phyloP scores from a whole-genome alignment of 2,113 vertebrate species.

The Lichenostomus cassidix region DNA sequence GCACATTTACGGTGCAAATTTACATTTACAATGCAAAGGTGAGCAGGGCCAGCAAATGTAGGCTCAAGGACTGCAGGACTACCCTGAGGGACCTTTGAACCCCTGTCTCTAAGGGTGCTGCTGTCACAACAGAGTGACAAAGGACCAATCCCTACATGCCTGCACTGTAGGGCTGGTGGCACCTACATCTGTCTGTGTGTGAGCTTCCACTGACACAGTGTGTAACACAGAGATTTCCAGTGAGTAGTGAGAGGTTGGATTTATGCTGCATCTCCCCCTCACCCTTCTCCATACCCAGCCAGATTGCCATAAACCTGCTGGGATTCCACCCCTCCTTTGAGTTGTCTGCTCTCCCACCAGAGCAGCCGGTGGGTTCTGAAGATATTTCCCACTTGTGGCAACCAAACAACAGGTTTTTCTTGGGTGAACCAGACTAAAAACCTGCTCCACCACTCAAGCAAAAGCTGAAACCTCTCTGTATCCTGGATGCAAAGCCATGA shows the following conservation, averaged over 20 bases:
- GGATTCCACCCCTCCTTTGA: neutral
- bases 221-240: neutral
- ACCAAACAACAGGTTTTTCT: neutral
- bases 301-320: fast-evolving
- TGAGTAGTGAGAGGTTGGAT: neutral
- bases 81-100: neutral
- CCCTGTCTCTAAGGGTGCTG: neutral
- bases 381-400: fast-evolving
- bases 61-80: neutral
- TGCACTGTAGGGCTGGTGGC: fast-evolving
- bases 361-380: neutral
- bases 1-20: fast-evolving
- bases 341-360: neutral
- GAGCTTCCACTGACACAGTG: neutral
- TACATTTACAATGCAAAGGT: fast-evolving
- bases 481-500: fast-evolving
- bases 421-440: neutral
- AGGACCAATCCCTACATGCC: neutral
- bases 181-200: fast-evolving
- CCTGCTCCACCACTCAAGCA: neutral
- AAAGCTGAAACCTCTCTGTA: neutral
- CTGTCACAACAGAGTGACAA: neutral
- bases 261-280: neutral
- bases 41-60: neutral
- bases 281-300: neutral